Conservation (phyloP, 2,888 invertebrate species). For the Ichneumoninae sp. region DNA sequence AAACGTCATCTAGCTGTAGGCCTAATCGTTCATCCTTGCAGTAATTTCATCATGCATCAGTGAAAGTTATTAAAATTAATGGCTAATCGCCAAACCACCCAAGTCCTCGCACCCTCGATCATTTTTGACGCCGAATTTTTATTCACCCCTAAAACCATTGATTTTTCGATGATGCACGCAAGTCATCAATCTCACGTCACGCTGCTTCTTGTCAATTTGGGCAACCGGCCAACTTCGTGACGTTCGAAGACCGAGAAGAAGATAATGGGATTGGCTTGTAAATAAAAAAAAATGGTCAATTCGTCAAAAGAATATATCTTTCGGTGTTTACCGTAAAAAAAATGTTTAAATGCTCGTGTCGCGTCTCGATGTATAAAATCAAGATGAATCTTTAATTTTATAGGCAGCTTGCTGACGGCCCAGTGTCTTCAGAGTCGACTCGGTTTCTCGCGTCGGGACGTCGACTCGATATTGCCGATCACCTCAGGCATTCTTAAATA, state of each 20-base stretch:
- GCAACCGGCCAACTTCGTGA: conserved; percentile 43
- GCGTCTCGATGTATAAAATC: neutral
- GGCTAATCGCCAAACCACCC: conserved; percentile 39
- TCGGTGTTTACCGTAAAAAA: neutral
- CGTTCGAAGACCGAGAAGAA: conserved; percentile 14
- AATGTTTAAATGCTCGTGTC: conserved; percentile 1
- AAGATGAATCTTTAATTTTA: conserved; percentile 37
- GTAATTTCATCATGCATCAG: conserved; percentile 21
- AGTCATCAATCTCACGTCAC: conserved; percentile 52
- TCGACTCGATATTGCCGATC: conserved; percentile 74
- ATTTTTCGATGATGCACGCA: conserved; percentile 19
- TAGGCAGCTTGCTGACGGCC: conserved; percentile 73
- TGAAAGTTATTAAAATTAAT: conserved; percentile 17
- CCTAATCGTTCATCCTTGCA: conserved; percentile 36
- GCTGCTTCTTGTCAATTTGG: conserved; percentile 40
- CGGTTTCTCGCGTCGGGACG: conserved; percentile 72
- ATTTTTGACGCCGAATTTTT: conserved; percentile 14
- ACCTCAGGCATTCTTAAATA: conserved; percentile 72
- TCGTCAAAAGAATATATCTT: neutral
- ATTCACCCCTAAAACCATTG: conserved; percentile 3
- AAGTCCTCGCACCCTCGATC: conserved; percentile 31
- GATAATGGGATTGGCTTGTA: conserved; percentile 63
- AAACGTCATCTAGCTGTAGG: conserved; percentile 25
- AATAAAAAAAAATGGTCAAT: neutral
- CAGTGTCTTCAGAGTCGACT: conserved; percentile 75